Evolutionary conservation across 2,888 invertebrate species (phyloP).

Genomic region (Platynereis dumerilii): DNA sequence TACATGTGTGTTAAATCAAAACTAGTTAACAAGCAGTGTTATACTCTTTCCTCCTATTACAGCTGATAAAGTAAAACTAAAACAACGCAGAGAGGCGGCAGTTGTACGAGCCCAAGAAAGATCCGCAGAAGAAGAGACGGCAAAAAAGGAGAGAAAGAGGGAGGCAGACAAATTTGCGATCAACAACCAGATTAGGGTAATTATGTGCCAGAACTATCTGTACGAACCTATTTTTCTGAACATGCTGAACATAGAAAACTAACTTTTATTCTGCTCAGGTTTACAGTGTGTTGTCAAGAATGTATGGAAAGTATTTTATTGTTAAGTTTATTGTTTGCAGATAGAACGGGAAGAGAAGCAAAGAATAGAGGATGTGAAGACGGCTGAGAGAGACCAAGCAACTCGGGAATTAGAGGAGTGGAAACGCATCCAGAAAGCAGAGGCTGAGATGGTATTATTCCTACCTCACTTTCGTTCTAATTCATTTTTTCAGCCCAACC

Average conservation of each 20-base stretch:
- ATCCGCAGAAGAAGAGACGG: conserved; percentile 68
- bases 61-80: conserved; percentile 56
- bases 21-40: too few species aligned
- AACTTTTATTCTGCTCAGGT: too few species aligned
- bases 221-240: background rate
- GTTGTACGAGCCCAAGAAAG: conserved; percentile 62
- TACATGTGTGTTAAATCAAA: background rate
- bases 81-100: conserved; percentile 66
- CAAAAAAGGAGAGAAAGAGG: conserved; percentile 52
- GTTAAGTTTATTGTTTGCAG: conserved; percentile 38
- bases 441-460: conserved; percentile 44
- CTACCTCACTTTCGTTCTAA: too few species aligned
- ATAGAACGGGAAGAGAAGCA: conserved; percentile 69
- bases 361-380: conserved; percentile 72
- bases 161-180: conserved; percentile 66
- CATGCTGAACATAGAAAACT: too few species aligned
- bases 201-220: too few species aligned
- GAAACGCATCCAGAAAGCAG: conserved; percentile 56
- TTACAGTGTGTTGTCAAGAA: too few species aligned
- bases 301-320: background rate
- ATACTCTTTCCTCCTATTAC: conserved; percentile 3
- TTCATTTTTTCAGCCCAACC: too few species aligned
- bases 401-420: conserved; percentile 73
- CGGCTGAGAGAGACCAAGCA: conserved; percentile 71
- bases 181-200: conserved; percentile 69